Percentiles rank a stretch among this genome's conserved stretches.
Conservation (phyloP, 30 jellyfish, hydroid and myxozoan species). For the Catostylus mosaicus region DNA sequence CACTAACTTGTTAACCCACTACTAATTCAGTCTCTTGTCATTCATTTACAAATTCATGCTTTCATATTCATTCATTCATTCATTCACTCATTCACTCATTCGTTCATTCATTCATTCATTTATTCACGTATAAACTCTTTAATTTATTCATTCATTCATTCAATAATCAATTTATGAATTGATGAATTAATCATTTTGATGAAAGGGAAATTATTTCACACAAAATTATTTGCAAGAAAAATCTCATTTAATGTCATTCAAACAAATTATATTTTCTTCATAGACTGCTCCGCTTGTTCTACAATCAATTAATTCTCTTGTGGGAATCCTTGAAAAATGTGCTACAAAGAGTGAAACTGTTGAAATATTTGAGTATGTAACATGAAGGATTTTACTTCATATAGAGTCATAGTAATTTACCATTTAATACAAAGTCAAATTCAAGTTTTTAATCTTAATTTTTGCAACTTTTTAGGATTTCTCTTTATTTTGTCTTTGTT, state of each 20-base stretch:
- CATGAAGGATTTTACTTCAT: too few relatives aligned
- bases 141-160: neutral
- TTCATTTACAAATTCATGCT: too few relatives aligned
- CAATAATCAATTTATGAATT: neutral
- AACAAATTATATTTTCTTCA: neutral
- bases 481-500: too few relatives aligned
- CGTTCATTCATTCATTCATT: neutral
- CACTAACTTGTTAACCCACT: too few relatives aligned
- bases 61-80: neutral
- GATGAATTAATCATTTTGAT: neutral
- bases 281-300: constrained; percentile 22
- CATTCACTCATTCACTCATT: neutral
- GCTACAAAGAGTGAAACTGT: constrained; percentile 21
- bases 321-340: neutral
- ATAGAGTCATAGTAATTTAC: too few relatives aligned
- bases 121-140: neutral
- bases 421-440: too few relatives aligned
- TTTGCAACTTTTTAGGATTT: too few relatives aligned
- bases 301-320: constrained; percentile 20
- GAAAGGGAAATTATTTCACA: neutral
- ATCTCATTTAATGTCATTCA: too few relatives aligned
- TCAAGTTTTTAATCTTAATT: too few relatives aligned
- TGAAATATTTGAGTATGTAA: constrained; percentile 17
- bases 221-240: neutral
- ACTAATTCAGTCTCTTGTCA: too few relatives aligned